A percentile compares a stretch with the other conserved stretches of the same genome.
These are phyloP conservation scores for Spea bombifrons DNA, from an alignment of 2,113 vertebrate genomes.

Conservation along the genomic window DNA sequence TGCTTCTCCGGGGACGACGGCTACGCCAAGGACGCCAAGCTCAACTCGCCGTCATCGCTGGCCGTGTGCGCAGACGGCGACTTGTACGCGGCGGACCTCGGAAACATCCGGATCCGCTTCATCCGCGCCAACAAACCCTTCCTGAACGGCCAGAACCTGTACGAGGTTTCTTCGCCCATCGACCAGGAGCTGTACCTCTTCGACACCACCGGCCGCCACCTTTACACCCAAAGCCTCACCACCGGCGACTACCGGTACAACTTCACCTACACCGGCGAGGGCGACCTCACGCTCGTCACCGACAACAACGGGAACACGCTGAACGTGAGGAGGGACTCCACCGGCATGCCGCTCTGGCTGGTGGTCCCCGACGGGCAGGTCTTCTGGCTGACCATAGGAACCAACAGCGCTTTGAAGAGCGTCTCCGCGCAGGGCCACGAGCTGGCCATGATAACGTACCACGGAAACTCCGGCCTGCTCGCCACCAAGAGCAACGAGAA, in stretches of 20 bases:
- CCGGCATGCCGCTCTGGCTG: slow-evolving; percentile 91
- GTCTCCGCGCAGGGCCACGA: slow-evolving; percentile 90
- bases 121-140: slow-evolving; percentile 91
- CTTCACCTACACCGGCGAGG: slow-evolving; percentile 85
- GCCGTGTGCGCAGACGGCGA: slow-evolving; percentile 91
- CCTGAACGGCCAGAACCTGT: slow-evolving; percentile 89
- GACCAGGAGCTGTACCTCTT: slow-evolving; percentile 96
- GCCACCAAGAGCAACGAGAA: slow-evolving; percentile 95
- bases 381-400: slow-evolving; percentile 96
- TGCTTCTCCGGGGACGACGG: slow-evolving; percentile 95
- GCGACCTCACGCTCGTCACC: slow-evolving; percentile 83
- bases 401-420: slow-evolving; percentile 87
- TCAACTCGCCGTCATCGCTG: slow-evolving; percentile 86
- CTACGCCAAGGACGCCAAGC: slow-evolving; percentile 92
- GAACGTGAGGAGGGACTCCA: slow-evolving; percentile 83
- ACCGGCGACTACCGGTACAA: slow-evolving; percentile 95
- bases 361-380: slow-evolving; percentile 90
- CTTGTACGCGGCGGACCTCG: slow-evolving; percentile 89
- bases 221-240: slow-evolving; percentile 91
- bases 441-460: slow-evolving; percentile 92
- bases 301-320: slow-evolving; percentile 90
- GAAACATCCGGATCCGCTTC: slow-evolving; percentile 90
- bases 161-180: slow-evolving; percentile 91
- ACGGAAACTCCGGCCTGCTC: slow-evolving; percentile 88
- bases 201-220: slow-evolving; percentile 89